Conservation (phyloP, 37 sponge, comb jelly and placozoan species). For the Petrosia ficiformis region DNA sequence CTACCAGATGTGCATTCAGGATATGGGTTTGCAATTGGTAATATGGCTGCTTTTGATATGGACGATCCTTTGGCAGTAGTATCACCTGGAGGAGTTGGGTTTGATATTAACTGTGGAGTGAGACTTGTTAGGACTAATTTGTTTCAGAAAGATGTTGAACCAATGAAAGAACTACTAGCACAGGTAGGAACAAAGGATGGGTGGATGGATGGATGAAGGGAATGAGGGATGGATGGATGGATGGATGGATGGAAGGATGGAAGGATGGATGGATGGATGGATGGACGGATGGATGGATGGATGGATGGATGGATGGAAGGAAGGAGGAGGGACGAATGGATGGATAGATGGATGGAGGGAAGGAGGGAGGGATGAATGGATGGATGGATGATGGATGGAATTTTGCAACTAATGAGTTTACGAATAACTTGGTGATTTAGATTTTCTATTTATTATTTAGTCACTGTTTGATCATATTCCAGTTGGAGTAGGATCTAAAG, state of each 20-base stretch:
- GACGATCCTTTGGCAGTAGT: constrained; percentile 86
- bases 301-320: neutral
- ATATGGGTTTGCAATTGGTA: constrained; percentile 98
- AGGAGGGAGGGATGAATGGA: neutral
- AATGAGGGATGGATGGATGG: constrained; percentile 5
- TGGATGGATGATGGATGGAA: neutral
- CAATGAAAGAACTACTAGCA: constrained; percentile 92
- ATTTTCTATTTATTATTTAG: constrained; percentile 17
- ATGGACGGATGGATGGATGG: constrained; percentile 9
- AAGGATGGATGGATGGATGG: neutral
- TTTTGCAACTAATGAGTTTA: neutral
- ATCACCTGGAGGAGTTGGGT: constrained; percentile 98
- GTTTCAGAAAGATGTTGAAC: constrained; percentile 84
- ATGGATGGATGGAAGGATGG: constrained; percentile 25
- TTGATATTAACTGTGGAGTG: constrained; percentile 99
- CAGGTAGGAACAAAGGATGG: constrained; percentile 44
- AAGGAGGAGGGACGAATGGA: constrained; percentile 26
- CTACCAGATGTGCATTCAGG: constrained; percentile 98
- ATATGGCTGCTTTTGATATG: constrained; percentile 98
- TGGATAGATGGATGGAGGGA: constrained; percentile 9
- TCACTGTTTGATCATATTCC: constrained; percentile 98
- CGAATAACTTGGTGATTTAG: neutral
- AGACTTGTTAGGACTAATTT: constrained; percentile 92
- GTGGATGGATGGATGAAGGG: neutral
- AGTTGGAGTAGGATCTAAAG: constrained; percentile 98